A percentile compares a stretch with the other conserved stretches of the same genome.
Conservation (phyloP, 2,113 vertebrate species). For the Gasterosteus nipponicus region DNA sequence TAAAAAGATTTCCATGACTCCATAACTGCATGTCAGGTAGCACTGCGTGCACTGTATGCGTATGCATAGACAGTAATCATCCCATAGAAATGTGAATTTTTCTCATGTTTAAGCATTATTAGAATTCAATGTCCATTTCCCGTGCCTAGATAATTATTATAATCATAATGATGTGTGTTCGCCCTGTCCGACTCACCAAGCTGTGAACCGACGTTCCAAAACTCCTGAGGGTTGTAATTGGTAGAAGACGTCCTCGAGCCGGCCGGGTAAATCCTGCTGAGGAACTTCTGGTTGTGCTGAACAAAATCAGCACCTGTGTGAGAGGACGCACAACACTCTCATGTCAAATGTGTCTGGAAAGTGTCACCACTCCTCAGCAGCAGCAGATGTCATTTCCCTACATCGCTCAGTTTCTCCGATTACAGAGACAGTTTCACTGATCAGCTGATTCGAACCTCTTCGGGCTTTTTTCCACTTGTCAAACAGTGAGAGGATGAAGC, state of each 20-base stretch:
- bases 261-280: slow-evolving; percentile 89
- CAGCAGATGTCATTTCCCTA: slow-evolving; percentile 33
- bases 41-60: neutral
- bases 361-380: slow-evolving; percentile 22
- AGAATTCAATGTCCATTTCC: neutral
- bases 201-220: slow-evolving; percentile 91
- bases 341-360: slow-evolving; percentile 38
- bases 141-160: neutral
- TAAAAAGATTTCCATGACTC: neutral
- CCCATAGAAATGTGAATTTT: neutral
- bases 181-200: slow-evolving; percentile 76
- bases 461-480: slow-evolving; percentile 32
- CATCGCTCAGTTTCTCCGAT: slow-evolving; percentile 27
- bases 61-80: neutral
- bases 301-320: slow-evolving; percentile 80
- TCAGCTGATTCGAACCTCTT: slow-evolving; percentile 34
- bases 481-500: neutral
- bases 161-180: too few relatives aligned
- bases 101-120: too few relatives aligned
- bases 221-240: slow-evolving; percentile 90
- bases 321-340: neutral
- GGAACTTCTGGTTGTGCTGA: slow-evolving; percentile 83
- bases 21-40: neutral
- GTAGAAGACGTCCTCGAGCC: slow-evolving; percentile 82
- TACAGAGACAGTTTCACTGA: slow-evolving; percentile 39